Base-by-base conservation (phyloP, 2,797 vertebrate species). In the Hyperoplus lanceolatus region DNA sequence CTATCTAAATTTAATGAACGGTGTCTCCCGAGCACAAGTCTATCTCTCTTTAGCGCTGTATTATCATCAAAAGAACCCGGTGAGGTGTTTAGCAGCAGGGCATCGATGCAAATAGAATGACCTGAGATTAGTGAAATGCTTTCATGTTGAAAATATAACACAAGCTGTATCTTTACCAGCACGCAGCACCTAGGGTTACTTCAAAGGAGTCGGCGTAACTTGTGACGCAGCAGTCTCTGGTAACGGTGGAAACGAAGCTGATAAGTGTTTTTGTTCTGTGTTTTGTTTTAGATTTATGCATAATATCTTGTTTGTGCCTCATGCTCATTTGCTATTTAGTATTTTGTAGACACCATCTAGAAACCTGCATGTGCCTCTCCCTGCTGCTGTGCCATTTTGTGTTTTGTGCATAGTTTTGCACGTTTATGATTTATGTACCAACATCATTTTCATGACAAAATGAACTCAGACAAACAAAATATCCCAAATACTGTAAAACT, bases 1-100 rank as follows among this genome's bases (percentile, higher is more conserved):
- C 76, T 69, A 77, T 91, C 82, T 85, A 83, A 84, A 89, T 89
- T 72, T 70, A 82, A 90, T 81, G 75, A 81, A 71, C 38, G 41
- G 9, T 49, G 68, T 60, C 50, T 77, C 51, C 69, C 78, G 82
- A 84, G 85, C 77, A 69, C 67, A 84, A 63, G 15, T 72, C 57
- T 63, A 21, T 77, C 59, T 73, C 42, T 21, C 5, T 14, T 46
- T 21, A 64, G 73, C 53, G 60, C 46, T 69, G 64, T 10, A 49
- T 68, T 66, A 42, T 70, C 56, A 79, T 83, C 64, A 70, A 36
- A 75, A 43, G n/a, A 77, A 15, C 15, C 62, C 7, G 45, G 62
- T 75, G 53, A 83, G 46, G 12, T 51, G 55, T 76, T 83, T 71
- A 81, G 70, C 59, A 71, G 46, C 65, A 64, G 51, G 46, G 36